Base-by-base conservation (phyloP, 2,797 vertebrate genomes). In the Macroramphosus scolopax region DNA sequence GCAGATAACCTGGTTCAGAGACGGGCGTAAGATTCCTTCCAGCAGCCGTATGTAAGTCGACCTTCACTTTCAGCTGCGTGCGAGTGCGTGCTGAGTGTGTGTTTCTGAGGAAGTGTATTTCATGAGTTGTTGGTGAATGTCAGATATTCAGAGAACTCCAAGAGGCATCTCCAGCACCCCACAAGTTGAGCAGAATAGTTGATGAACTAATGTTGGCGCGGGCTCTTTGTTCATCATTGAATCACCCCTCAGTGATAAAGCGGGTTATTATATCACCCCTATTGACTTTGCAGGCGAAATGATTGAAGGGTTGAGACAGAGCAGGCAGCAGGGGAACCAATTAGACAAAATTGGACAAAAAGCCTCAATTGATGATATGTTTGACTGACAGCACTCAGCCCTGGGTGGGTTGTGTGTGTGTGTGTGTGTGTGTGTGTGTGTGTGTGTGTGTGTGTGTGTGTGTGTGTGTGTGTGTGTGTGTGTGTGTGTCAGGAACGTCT, bases 1-100 rank as follows among this genome's bases (percentile, higher is more conserved):
- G 0, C 95, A 98, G 88, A 95, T 99, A 88, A 99, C 95, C 11
- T 98, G 96, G 97, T 99, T 98, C 84, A 91, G 94, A 0, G 96
- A 98, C 0, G 95, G 96, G 0, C 91, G 95, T 12, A 99, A 99
- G 85, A 99, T 99, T 69, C 95, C 96, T 5, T 94, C 96, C 74
- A 96, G 94, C 89, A 93, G 92, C 72, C 95, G 95, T 54, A 93
- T 99, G 96, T 98, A 88, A 95, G 94, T 84, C 9, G 17, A 8
- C 18, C 13, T n/a, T 56, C 54, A 3, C 37, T 20, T 38, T 33
- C 14, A 15, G 42, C 28, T 4, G 36, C 54, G 20, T 8, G 20
- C 15, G 36, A 16, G 40, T n/a, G 39, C 33, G 25, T 32, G 51
- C 38, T 15, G 20, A 22, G 10, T 32, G 39, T 61, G 16, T 58